Percentiles rank a stretch among this genome's conserved stretches.
Conservation (phyloP, 1,140 invertebrate species). For the Atta cephalotes region DNA sequence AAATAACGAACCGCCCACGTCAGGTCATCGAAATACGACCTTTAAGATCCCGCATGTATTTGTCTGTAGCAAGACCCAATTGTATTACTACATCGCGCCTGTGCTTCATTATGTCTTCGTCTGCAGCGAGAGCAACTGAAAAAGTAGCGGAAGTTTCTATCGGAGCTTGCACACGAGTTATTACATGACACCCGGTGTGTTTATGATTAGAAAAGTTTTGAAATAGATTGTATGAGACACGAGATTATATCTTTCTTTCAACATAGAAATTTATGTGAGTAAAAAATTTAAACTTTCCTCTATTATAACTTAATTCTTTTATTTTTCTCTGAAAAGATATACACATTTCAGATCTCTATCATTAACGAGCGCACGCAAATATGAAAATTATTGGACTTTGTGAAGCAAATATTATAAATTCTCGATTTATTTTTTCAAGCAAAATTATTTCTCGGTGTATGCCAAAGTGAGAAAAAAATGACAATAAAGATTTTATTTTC, state of each 20-base stretch:
- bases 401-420: neutral
- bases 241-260: neutral
- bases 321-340: neutral
- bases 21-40: conserved; percentile 28
- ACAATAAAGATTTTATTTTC: neutral
- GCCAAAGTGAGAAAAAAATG: neutral
- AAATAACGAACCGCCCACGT: conserved; percentile 18
- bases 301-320: neutral
- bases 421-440: neutral
- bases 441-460: neutral
- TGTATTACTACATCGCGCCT: neutral
- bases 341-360: neutral
- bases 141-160: neutral
- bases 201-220: conserved; percentile 38
- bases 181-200: neutral
- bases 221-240: neutral
- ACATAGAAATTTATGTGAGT: neutral
- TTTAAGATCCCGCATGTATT: neutral
- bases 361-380: neutral
- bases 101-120: neutral
- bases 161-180: conserved; percentile 13
- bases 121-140: neutral
- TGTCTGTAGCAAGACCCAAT: neutral
- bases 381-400: neutral
- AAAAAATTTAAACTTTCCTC: neutral